phyloP scores from a whole-genome alignment of 92 coral and sea anemone species.

The Anthopleura xanthogrammica region DNA sequence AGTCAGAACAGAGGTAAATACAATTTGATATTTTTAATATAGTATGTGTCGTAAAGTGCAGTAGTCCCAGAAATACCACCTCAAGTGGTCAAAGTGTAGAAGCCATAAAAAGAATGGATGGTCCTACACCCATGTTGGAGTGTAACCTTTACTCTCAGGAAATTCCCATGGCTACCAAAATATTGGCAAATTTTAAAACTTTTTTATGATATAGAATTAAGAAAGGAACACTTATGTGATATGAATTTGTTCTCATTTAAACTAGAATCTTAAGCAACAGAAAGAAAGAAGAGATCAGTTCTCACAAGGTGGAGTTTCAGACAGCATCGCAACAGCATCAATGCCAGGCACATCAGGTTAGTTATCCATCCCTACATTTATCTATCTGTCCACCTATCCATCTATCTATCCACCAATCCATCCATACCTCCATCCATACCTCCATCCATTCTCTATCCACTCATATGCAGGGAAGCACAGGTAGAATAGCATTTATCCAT shows the following conservation, averaged over 20 bases:
- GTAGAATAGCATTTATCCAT: neutral
- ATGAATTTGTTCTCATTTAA: neutral
- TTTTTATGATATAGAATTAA: too few relatives aligned
- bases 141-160: too few relatives aligned
- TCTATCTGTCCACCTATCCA: neutral
- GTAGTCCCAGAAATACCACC: too few relatives aligned
- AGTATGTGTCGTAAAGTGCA: neutral
- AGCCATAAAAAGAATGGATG: too few relatives aligned
- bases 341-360: constrained; percentile 84
- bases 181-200: too few relatives aligned
- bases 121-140: too few relatives aligned
- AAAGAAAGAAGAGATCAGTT: constrained; percentile 93
- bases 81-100: too few relatives aligned
- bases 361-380: neutral
- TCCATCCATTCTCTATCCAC: neutral
- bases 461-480: neutral
- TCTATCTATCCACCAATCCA: neutral
- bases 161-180: too few relatives aligned
- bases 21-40: neutral
- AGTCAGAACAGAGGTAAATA: constrained; percentile 90
- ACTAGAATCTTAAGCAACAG: constrained; percentile 93
- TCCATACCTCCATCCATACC: neutral
- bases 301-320: constrained; percentile 88
- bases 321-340: constrained; percentile 63
- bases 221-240: too few relatives aligned